Percentiles rank a stretch among this genome's conserved stretches.
These are phyloP conservation scores for Mimumesa dahlbomi DNA, from an alignment of 2,888 invertebrate genomes.

Conservation along the genomic window DNA sequence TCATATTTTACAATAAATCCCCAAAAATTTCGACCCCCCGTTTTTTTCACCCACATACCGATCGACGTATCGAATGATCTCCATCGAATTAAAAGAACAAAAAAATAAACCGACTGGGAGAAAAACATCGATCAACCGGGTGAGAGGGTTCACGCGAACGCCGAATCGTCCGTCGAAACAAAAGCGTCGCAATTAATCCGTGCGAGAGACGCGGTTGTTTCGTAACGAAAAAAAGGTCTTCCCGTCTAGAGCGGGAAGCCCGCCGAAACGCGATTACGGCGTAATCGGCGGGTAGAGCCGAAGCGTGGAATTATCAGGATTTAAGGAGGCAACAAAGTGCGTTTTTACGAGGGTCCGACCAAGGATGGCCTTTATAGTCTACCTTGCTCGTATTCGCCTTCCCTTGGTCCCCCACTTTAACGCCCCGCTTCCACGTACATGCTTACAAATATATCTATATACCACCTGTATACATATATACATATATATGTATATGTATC, in stretches of 20 bases:
- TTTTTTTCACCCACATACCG: no score
- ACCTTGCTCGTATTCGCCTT: slow-evolving; percentile 53
- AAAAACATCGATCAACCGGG: background rate
- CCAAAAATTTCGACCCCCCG: no score
- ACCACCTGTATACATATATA: background rate
- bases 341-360: slow-evolving; percentile 68
- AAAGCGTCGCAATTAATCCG: slow-evolving; percentile 60
- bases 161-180: slow-evolving; percentile 48
- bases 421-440: background rate
- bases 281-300: slow-evolving; percentile 67
- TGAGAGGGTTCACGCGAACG: slow-evolving; percentile 22
- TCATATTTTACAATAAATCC: no score
- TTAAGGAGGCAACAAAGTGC: slow-evolving; percentile 70
- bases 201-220: slow-evolving; percentile 40
- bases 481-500: background rate
- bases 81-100: no score
- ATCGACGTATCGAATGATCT: no score
- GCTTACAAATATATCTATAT: background rate
- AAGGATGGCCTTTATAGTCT: slow-evolving; percentile 68
- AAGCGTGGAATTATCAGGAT: slow-evolving; percentile 70
- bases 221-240: slow-evolving; percentile 60
- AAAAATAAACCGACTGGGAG: no score
- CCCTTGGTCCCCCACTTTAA: background rate
- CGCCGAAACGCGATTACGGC: slow-evolving; percentile 66
- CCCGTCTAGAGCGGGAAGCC: slow-evolving; percentile 62